Evolutionary conservation across 1,140 invertebrate species (phyloP), one percentile per base, ranked within the genome.

Genomic region (Octopus sinensis): DNA sequence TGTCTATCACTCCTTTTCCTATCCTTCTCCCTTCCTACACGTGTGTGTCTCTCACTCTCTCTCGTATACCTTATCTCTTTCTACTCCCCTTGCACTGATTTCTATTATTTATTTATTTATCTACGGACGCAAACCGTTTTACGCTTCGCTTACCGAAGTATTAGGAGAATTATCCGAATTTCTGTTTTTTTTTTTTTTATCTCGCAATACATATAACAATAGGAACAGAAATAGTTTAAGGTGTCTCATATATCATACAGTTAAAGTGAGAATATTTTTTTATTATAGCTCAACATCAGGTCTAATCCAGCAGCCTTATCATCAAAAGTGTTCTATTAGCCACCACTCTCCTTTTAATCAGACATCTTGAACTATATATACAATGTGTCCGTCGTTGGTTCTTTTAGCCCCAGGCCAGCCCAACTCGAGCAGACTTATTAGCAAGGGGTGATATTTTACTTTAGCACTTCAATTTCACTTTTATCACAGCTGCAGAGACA

Each of bases 401-500:
- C 30, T 43, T 43, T 43, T 43, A 43, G 30, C 30, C 30, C 30
- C 30, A 43, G 30, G 30, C 30, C 30, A 43, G 30, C 30, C 30
- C 30, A 43, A 43, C 30, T 43, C 30, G 30, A 43, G 30, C 30
- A 43, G 30, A 43, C 30, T n/a, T 75, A 12, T 54, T 62, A 23
- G 13, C 68, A 53, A 62, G 54, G n/a, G 13, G n/a, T 62, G n/a
- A 53, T 56, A 53, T 80, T 62, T 80, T 62, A 30, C 79, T 80
- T n/a, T 80, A 53, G 54, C 53, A 62, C 79, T 80, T n/a, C 68
- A 53, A 62, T 79, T 53, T 52, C 78, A 53, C 78, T 12, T 53
- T 79, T 23, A n/a, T 12, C 23, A 12, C 54, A 10, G 10, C 53
- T 30, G 43, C 53, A 7, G 12, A 6, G 12, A 43, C 30, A 43